Evolutionary conservation across 2,113 vertebrate genomes (phyloP), one percentile per base, ranked within the genome.

Genomic region (Syngnathus floridae): DNA sequence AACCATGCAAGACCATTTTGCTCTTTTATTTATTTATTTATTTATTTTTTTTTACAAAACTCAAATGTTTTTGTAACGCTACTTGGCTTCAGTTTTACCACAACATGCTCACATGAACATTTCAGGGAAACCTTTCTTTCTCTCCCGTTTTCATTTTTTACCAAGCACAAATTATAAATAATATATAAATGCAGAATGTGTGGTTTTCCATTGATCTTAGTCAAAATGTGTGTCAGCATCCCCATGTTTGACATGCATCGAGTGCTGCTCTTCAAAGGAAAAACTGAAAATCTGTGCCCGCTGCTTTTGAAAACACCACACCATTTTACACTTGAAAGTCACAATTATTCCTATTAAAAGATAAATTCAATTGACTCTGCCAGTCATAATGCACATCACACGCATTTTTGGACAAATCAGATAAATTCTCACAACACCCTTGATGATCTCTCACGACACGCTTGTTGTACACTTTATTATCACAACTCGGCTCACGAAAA

Each of bases 91-190:
- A 77, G 68, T 71, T 73, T 62, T 64, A 69, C 76, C 74, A 69
- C 46, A 81, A 73, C 77, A 80, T 80, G 79, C 78, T 90, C 84
- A 81, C 75, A 77, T 80, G 67, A 76, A 38, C 65, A 48, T 79
- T 71, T 72, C 67, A 64, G 62, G 62, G 80, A 77, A 2, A 69
- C 46, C 49, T 61, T 68, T 58, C 13, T 77, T 72, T 43, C 46
- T 51, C 70, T 58, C 52, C 72, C 69, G 65, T 77, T 78, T 84
- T 81, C 64, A 68, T 45, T 62, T 65, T 73, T 78, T 83, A 83
- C 85, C 86, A 88, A 87, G 82, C 77, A 80, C 84, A 87, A 89
- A 87, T 85, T 70, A 82, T 77, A 75, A 88, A 88, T 86, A 81
- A 87, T 82, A 82, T 86, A 86, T 74, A 87, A 89, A 86, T 87